Evolutionary conservation across 2,113 vertebrate genomes (phyloP).

Genomic region (Ailuropoda melanoleuca): DNA sequence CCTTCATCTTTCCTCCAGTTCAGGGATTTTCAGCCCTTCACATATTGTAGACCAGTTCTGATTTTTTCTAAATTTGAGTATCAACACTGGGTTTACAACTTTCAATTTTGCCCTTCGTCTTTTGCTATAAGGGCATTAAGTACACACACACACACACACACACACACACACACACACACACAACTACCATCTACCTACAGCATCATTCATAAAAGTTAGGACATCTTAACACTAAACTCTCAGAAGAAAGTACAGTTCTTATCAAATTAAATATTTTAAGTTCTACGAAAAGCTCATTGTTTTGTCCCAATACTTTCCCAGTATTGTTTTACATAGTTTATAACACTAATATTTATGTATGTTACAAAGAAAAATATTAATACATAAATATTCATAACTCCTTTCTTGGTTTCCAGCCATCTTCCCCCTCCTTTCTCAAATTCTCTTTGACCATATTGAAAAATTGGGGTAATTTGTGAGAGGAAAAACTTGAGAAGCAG

Average conservation of each 20-base stretch:
- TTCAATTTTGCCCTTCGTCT: constrained; percentile 31
- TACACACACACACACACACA: not conserved
- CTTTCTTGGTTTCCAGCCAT: not conserved
- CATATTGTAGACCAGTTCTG: not conserved
- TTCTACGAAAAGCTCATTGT: not conserved
- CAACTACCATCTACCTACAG: not conserved
- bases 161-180: not conserved
- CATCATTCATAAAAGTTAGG: not conserved
- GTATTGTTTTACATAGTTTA: constrained; percentile 23
- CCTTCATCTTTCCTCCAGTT: not conserved
- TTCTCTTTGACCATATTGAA: not conserved
- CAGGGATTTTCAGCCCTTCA: not conserved
- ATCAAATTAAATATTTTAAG: not conserved
- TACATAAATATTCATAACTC: not conserved
- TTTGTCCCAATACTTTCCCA: constrained; percentile 4
- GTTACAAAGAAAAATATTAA: constrained; percentile 13
- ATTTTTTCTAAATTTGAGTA: not conserved
- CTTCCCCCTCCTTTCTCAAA: not conserved
- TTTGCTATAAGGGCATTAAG: not conserved
- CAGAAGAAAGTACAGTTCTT: not conserved
- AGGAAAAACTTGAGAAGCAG: not conserved
- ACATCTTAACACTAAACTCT: not conserved
- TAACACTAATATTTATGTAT: not conserved
- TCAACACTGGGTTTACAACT: not conserved
- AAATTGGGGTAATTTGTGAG: not conserved